Conservation (phyloP, 2,888 invertebrate genomes). For the Podotricha telesiphe region DNA sequence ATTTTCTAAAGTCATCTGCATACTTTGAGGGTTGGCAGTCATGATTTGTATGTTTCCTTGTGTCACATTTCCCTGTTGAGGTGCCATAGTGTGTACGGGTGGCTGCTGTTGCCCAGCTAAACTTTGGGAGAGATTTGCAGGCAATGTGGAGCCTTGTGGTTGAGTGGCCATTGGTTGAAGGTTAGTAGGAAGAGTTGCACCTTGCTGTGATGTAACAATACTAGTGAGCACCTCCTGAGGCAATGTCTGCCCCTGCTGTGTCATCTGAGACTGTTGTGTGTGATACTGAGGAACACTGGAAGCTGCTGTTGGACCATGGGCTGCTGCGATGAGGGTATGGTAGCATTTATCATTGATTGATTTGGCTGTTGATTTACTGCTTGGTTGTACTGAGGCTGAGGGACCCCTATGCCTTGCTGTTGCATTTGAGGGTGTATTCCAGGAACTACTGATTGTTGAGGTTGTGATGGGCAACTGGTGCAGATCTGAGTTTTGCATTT, state of each 20-base stretch:
- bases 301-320: conserved; percentile 80
- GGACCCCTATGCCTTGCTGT: conserved; percentile 75
- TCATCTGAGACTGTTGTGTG: conserved; percentile 77
- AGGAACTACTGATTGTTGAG: conserved; percentile 77
- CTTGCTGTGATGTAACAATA: conserved; percentile 80
- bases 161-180: conserved; percentile 76
- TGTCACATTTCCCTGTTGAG: conserved; percentile 82
- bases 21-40: conserved; percentile 78
- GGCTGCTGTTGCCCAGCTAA: conserved; percentile 78
- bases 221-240: conserved; percentile 79
- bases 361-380: conserved; percentile 77
- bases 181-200: conserved; percentile 74
- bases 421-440: conserved; percentile 81
- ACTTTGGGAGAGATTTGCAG: conserved; percentile 83
- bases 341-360: conserved; percentile 73
- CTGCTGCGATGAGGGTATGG: conserved; percentile 76
- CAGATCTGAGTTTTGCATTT: conserved; percentile 81
- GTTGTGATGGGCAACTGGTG: conserved; percentile 79
- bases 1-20: conserved; percentile 83
- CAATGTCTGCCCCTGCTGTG: conserved; percentile 77
- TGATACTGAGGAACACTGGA: conserved; percentile 79
- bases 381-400: conserved; percentile 82
- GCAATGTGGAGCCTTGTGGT: conserved; percentile 85
- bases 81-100: conserved; percentile 71
- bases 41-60: conserved; percentile 85